Percentiles rank a stretch among this genome's conserved stretches.
Evolutionary conservation across 2,113 vertebrate genomes (phyloP).

Genomic region (Panurus biarmicus): DNA sequence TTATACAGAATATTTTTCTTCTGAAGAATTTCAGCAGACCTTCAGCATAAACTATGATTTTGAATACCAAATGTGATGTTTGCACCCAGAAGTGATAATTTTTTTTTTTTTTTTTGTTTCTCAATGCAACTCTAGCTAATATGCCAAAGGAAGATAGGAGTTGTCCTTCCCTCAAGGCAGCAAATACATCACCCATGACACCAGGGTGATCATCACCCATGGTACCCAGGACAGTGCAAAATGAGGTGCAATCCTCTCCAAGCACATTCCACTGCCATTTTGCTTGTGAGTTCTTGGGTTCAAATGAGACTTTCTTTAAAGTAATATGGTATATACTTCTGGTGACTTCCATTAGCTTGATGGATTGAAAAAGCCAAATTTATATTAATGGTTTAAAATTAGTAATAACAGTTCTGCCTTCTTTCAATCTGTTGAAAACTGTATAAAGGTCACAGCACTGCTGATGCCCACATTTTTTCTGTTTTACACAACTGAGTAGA

Average conservation of each 20-base stretch:
- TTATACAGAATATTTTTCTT: background rate
- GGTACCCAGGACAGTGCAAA: background rate
- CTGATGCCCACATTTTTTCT: background rate
- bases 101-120: background rate
- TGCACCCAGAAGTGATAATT: background rate
- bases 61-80: background rate
- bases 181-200: background rate
- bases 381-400: background rate
- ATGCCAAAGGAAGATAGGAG: background rate
- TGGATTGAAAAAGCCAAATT: background rate
- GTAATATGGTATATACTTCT: background rate
- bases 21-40: background rate
- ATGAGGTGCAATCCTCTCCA: background rate
- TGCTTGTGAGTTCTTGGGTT: background rate
- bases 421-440: background rate
- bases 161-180: background rate
- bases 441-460: slow-evolving; percentile 16
- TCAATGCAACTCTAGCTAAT: background rate
- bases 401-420: background rate
- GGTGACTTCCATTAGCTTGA: background rate
- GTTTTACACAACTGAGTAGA: slow-evolving; percentile 22
- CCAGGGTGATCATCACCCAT: background rate
- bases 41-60: background rate
- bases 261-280: background rate
- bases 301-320: background rate